These are phyloP conservation scores for Crypturellus tataupa DNA, from an alignment of 2,797 vertebrate genomes.

Conservation along the genomic window DNA sequence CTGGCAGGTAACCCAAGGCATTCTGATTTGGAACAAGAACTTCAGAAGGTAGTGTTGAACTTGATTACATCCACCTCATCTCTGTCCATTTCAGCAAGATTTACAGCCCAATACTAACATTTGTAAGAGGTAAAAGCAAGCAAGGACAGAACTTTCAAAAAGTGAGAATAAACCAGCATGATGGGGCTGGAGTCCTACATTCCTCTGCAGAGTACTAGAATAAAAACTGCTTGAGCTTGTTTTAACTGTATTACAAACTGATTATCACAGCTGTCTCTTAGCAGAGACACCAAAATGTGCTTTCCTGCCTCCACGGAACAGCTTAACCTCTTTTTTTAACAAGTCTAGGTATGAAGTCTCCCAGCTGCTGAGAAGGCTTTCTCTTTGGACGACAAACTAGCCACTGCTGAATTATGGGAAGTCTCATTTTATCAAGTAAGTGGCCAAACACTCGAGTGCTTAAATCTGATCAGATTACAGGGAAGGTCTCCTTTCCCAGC, in stretches of 20 bases:
- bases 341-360: not conserved
- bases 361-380: not conserved
- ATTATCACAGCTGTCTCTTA: not conserved
- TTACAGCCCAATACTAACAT: not conserved
- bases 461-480: not conserved
- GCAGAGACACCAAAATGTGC: not conserved
- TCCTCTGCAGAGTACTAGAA: not conserved
- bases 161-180: not conserved
- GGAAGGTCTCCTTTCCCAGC: not conserved
- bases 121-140: not conserved
- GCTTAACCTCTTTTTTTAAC: not conserved
- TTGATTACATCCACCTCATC: not conserved
- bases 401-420: fast-evolving
- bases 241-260: not conserved
- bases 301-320: not conserved
- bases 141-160: not conserved
- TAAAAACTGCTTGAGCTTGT: not conserved
- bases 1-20: not conserved
- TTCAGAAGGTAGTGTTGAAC: not conserved
- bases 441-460: not conserved
- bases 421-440: not conserved
- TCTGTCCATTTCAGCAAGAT: not conserved
- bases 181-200: not conserved
- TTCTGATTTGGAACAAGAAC: not conserved
- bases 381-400: not conserved